Evolutionary conservation across 2,797 vertebrate species (phyloP), one percentile per base, ranked within the genome.

Genomic region (Pagetopsis macropterus): DNA sequence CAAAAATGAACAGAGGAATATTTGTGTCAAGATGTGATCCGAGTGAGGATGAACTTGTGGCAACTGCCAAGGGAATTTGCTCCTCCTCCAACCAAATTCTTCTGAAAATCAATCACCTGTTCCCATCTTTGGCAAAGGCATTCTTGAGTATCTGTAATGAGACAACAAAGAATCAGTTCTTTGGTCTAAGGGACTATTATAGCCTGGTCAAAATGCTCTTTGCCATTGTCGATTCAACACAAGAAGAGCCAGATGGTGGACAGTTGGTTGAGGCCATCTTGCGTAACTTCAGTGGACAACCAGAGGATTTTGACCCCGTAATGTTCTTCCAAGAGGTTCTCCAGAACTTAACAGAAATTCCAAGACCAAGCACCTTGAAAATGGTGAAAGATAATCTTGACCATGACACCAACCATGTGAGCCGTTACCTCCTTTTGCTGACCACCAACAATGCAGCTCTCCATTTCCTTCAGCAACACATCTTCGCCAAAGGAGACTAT

Each of bases 1-100:
- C 95, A 41, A 96, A 96, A 77, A 96, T 95, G 95, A 96, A 96
- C 87, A 82, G 95, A 65, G 95, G 95, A 12, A 94, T 96, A 72
- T 95, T 96, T 55, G 93, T 96, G 8, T 94, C 94, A 14, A 91
- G 95, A 45, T 92, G 92, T 62, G 95, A 95, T 75, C 95, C 94
- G 0, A 93, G 83, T 69, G 80, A 94, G 65, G 61, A 91, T 2
- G 95, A 96, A 71, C 91, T 96, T 54, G 91, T 94, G 49, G 80
- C 94, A 76, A 96, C 93, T 1, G 95, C 95, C 43, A 88, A 92
- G 57, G 95, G 94, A n/a, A 96, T 96, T 68, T 96, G 95, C 60
- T 92, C 88, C 45, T 94, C 93, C 1, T 91, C 86, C 13, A 13
- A 31, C 0, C 65, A 21, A 31, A 84, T 93, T 81, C 75, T 82